Base-by-base conservation (phyloP, 2,888 invertebrate species). In the Brachycybe producta region DNA sequence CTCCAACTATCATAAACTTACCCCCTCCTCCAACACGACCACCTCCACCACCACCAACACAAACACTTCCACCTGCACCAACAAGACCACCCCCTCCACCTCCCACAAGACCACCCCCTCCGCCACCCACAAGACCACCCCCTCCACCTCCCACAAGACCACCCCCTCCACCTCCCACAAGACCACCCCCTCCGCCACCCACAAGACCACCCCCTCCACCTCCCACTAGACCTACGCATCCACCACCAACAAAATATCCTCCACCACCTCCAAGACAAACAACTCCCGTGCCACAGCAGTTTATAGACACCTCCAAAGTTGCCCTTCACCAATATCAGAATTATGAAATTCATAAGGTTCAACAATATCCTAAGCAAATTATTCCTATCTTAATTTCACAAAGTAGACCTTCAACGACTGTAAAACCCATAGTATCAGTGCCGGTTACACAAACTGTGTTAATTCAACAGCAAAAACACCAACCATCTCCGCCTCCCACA, bases 161-260 rank as follows among this genome's bases (percentile, higher is more conserved):
- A 11, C 41, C 41, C 13, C 41, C 23, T 17, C 39, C 39, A 13
- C 39, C 39, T 13, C 39, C 39, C 11, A 13, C 39, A 13, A 13
- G 13, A 39, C 39, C 39, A 15, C 47, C 47, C 36, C 47, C 47
- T 8, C 39, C 39, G 15, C 47, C 47, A 47, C 47, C 47, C 7
- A 15, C 23, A 23, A 47, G 35, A 47, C 39, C 15, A 24, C 27
- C 49, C 43, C 19, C 44, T 2, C 49, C 27, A 21, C 49, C 26
- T 24, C 36, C 41, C 15, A 19, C 41, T 32, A 11, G 32, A 32
- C 13, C 39, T 26, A 21, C 17, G 15, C 23, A 8, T 13, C 23
- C 26, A 21, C 17, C 11, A 41, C 35, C 8, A 40, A 26, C n/a
- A 17, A 23, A 21, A 23, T 21, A 15, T 19, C 19, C 34, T 8